Evolutionary conservation across 2,888 invertebrate species (phyloP), one percentile per base, ranked within the genome.

Genomic region (Eupeodes latifasciatus): DNA sequence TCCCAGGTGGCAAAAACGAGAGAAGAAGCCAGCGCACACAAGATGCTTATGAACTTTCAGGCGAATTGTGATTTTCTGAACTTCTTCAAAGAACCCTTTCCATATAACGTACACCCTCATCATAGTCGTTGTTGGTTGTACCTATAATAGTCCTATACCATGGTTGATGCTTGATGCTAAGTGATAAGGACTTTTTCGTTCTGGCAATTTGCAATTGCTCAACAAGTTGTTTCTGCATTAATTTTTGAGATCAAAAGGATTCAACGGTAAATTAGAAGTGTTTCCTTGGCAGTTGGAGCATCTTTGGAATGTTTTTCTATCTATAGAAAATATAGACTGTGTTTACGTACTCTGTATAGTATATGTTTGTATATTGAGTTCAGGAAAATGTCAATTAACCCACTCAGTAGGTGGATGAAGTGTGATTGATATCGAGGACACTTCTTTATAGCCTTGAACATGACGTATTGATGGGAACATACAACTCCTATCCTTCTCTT

Each of bases 191-290:
- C 47, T 49, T 72, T 57, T 72, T 47, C 77, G 66, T 44, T 61
- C 55, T 71, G 40, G 66, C 76, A 75, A 67, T 80, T 77, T 74
- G 76, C 80, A 74, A 77, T 81, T 81, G 84, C 81, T 88, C 88
- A 88, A 88, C 88, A 88, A 88, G 88, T 88, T 85, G 88, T 59
- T 88, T 72, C 59, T 85, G 85, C 88, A 81, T 78, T 85, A 55
- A 75, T 85, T 85, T 80, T 44, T n/a, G 61, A 62, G 84, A 77
- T 87, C 84, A 84, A 87, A 83, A 75, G 86, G 66, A 79, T 76
- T 83, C 66, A 16, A 72, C 59, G 53, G 53, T 82, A 75, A 79
- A 82, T 83, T 79, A 64, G 69, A 75, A 64, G 69, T 75, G 62
- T 64, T 83, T 49, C 55, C 59, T 64, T 57, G 16, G 55, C 27